Conservation (phyloP, 2,888 invertebrate genomes). For the Melangyna quadrimaculata region DNA sequence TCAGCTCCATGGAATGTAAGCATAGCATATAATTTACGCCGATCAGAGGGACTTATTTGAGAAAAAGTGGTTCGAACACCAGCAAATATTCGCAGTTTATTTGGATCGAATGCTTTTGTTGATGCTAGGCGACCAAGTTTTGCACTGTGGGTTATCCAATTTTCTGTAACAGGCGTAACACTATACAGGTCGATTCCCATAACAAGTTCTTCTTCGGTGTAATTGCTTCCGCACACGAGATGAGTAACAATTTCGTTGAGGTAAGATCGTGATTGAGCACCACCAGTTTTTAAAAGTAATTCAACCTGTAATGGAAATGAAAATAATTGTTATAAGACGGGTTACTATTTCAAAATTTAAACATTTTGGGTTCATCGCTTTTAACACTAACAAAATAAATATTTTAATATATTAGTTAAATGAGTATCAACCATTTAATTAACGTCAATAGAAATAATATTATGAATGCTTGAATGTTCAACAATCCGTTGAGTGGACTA, state of each 20-base stretch:
- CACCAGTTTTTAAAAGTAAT: constrained; percentile 90
- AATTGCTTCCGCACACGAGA: constrained; percentile 92
- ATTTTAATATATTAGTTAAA: no score
- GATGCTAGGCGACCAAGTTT: constrained; percentile 85
- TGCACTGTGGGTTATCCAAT: constrained; percentile 90
- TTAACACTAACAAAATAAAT: no score
- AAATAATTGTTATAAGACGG: neutral
- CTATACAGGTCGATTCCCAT: constrained; percentile 97
- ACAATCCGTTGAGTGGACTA: no score
- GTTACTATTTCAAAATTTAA: no score
- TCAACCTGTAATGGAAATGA: constrained; percentile 84
- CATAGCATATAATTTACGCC: constrained; percentile 90
- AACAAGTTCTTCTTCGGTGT: constrained; percentile 91
- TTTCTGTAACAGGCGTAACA: constrained; percentile 92
- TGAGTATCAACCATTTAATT: no score
- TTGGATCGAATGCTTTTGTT: constrained; percentile 88
- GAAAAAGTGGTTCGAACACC: constrained; percentile 89
- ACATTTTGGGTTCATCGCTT: no score
- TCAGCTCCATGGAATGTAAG: constrained; percentile 93
- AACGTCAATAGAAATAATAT: no score
- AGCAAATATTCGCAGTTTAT: constrained; percentile 86
- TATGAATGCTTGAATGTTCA: no score
- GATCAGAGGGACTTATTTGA: constrained; percentile 88
- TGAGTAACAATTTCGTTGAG: constrained; percentile 96
- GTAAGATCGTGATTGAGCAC: constrained; percentile 93